Percentiles rank a stretch among this genome's conserved stretches.
These are phyloP conservation scores for Stomorhina lunata DNA, from an alignment of 2,888 invertebrate genomes.

Conservation along the genomic window DNA sequence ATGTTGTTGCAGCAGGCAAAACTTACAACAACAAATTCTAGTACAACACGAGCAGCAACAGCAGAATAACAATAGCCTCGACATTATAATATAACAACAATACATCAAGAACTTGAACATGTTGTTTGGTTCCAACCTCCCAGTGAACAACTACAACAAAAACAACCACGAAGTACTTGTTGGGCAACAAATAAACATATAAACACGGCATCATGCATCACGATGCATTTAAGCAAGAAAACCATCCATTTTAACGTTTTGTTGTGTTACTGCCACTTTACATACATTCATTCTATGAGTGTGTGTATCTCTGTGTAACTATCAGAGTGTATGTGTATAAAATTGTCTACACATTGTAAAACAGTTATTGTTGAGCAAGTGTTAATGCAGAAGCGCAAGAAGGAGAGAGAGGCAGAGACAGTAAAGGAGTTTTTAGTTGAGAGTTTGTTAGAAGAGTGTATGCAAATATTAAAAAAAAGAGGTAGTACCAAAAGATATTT, in stretches of 20 bases:
- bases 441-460: background rate
- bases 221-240: slow-evolving; percentile 53
- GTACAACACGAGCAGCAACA: slow-evolving; percentile 22
- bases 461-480: too few relatives aligned
- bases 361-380: slow-evolving; percentile 11
- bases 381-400: slow-evolving; percentile 1
- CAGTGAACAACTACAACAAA: slow-evolving; percentile 21
- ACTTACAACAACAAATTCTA: slow-evolving; percentile 28
- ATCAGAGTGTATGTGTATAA: background rate
- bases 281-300: slow-evolving; percentile 4
- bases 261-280: slow-evolving; percentile 48
- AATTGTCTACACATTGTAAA: slow-evolving; percentile 7
- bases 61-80: slow-evolving; percentile 32
- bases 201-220: slow-evolving; percentile 29
- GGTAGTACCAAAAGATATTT: too few relatives aligned
- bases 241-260: slow-evolving; percentile 56
- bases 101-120: background rate
- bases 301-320: background rate
- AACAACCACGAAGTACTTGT: too few relatives aligned
- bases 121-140: too few relatives aligned
- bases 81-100: slow-evolving; percentile 38
- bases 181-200: background rate
- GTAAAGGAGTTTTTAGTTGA: background rate
- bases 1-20: slow-evolving; percentile 28
- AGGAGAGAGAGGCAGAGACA: background rate